phyloP scores from a whole-genome alignment of 2,113 vertebrate species.

The Eupsittula cactorum region DNA sequence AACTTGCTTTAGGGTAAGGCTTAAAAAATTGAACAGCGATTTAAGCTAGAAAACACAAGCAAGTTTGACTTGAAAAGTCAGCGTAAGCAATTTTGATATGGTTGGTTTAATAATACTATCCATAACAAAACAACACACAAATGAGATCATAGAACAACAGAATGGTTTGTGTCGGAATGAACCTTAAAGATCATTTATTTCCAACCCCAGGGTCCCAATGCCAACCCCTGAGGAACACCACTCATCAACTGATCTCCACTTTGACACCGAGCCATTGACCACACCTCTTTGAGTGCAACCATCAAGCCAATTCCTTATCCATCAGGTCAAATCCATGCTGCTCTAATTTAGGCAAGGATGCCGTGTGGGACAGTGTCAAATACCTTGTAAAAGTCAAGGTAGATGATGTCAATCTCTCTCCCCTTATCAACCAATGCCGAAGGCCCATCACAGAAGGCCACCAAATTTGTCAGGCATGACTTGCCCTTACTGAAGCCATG shows the following conservation, averaged over 20 bases:
- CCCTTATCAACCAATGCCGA: not conserved
- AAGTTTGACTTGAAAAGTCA: slow-evolving; percentile 28
- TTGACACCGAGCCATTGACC: not conserved
- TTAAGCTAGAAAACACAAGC: not conserved
- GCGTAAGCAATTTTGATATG: not conserved
- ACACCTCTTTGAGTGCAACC: not conserved
- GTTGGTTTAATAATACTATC: slow-evolving; percentile 53
- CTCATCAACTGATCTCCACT: not conserved
- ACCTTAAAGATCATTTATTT: not conserved
- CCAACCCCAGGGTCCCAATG: not conserved
- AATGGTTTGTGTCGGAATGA: not conserved
- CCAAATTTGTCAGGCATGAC: not conserved
- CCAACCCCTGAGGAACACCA: not conserved
- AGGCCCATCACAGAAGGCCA: not conserved
- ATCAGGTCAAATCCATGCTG: not conserved
- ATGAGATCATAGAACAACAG: not conserved
- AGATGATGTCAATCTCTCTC: not conserved
- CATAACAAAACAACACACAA: not conserved
- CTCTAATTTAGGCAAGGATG: not conserved
- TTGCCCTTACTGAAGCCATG: not conserved
- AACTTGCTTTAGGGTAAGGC: not conserved
- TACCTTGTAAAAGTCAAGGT: not conserved
- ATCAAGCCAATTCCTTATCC: not conserved
- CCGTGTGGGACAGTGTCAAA: not conserved
- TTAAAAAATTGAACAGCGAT: not conserved